phyloP scores from a whole-genome alignment of 2,797 vertebrate species.

The Rhinatrema bivittatum region DNA sequence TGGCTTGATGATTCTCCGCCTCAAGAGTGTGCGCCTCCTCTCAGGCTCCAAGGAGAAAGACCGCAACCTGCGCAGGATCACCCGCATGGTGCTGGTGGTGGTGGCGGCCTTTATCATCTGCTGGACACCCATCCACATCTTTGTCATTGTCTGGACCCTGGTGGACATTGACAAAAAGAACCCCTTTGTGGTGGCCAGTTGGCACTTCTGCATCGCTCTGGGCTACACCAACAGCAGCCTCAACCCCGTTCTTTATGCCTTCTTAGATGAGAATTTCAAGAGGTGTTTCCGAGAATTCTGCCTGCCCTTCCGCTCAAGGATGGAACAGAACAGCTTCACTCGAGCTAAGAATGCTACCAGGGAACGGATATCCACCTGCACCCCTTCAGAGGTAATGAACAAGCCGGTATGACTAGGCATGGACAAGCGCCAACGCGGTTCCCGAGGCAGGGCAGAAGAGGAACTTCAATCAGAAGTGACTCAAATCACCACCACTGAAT shows the following conservation, averaged over 20 bases:
- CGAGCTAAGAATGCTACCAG: conserved; percentile 57
- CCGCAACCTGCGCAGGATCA: conserved; percentile 84
- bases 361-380: conserved; percentile 72
- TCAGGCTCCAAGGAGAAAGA: conserved; percentile 95
- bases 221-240: conserved; percentile 97
- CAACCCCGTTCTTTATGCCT: conserved; percentile 90
- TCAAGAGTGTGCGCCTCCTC: conserved; percentile 87
- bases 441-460: conserved; percentile 29
- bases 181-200: conserved; percentile 74
- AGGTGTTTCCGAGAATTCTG: conserved; percentile 92
- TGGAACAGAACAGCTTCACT: conserved; percentile 73
- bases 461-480: conserved; percentile 68
- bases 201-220: conserved; percentile 92
- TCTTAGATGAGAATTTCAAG: conserved; percentile 95
- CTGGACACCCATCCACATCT: conserved; percentile 97
- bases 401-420: conserved; percentile 72
- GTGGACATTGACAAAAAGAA: conserved; percentile 76
- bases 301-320: conserved; percentile 62
- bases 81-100: conserved; percentile 92
- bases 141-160: conserved; percentile 86
- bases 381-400: conserved; percentile 43
- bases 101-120: conserved; percentile 93
- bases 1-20: conserved; percentile 86
- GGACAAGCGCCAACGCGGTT: conserved; percentile 43
- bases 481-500: conserved; percentile 67